Evolutionary conservation across 2,888 invertebrate species (phyloP).

Genomic region (Archips xylosteana): DNA sequence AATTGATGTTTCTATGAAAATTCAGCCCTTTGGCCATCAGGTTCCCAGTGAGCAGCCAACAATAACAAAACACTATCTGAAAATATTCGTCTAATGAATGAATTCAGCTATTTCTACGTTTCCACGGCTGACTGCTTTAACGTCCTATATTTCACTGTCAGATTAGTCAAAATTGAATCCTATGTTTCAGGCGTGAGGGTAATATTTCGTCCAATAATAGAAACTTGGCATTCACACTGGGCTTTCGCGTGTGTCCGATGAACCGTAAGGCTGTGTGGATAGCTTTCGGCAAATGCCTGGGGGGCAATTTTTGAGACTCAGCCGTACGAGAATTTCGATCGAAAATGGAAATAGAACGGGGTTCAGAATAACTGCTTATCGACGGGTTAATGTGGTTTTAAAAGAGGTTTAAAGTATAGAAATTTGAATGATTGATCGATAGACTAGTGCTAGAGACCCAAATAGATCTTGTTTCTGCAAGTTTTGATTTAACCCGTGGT

Average conservation of each 20-base stretch:
- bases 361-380: neutral
- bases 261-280: neutral
- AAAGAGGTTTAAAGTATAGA: neutral
- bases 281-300: neutral
- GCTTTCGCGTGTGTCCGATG: neutral
- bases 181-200: neutral
- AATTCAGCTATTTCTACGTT: neutral
- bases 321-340: neutral
- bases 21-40: too few relatives aligned
- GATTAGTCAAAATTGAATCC: neutral
- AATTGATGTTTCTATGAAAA: too few relatives aligned
- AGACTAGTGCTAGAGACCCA: too few relatives aligned
- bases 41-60: too few relatives aligned
- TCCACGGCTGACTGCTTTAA: neutral
- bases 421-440: too few relatives aligned
- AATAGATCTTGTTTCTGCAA: too few relatives aligned
- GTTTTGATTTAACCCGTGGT: too few relatives aligned
- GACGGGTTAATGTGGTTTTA: neutral
- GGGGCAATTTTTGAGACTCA: constrained; percentile 6
- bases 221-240: neutral
- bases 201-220: neutral
- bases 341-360: neutral
- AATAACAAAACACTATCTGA: neutral
- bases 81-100: neutral
- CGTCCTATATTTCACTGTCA: neutral